Base-by-base conservation (phyloP, 2,113 vertebrate genomes). In the Cairina moschata region DNA sequence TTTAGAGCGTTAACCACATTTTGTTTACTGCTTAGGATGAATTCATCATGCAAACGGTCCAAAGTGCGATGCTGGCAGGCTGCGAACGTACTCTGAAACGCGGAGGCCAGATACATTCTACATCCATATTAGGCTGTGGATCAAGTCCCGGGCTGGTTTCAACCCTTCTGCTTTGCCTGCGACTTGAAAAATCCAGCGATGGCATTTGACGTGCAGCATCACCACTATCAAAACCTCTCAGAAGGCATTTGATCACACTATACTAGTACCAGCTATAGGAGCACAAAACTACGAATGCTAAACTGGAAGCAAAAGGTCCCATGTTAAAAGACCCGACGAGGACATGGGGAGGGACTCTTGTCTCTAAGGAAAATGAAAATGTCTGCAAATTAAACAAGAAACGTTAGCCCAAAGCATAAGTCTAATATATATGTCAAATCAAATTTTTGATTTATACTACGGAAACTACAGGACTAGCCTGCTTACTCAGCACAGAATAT, bases 41-140 rank as follows among this genome's bases (percentile, higher is more conserved):
- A 96, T 96, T 97, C 88, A 96, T 97, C 96, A 80, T 90, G 77
- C 74, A 85, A 96, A 96, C 29, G 52, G 91, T 80, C 93, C 94
- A 87, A 95, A 96, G 93, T 93, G 95, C 95, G 94, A 96, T 88
- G 94, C 96, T 98, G 98, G 97, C 97, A 97, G 91, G 92, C 94
- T 93, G 83, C 4, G 1, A 93, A 89, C 2, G 16, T 67, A 56
- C 92, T 94, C 26, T 7, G 92, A 95, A 95, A 88, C 71, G 36
- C 90, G 84, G 84, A 97, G 32, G 90, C 95, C 96, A 97, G 95
- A 95, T 84, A 93, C 96, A 98, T 97, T 98, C 97, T 97, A 97
- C 95, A 97, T 87, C 98, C 98, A 97, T 98, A 98, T 98, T 98
- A 98, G 98, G 98, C 82, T 94, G 91, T 79, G 85, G 89, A 93